Evolutionary conservation across 1,140 invertebrate genomes (phyloP).

Genomic region (Marisa cornuarietis): DNA sequence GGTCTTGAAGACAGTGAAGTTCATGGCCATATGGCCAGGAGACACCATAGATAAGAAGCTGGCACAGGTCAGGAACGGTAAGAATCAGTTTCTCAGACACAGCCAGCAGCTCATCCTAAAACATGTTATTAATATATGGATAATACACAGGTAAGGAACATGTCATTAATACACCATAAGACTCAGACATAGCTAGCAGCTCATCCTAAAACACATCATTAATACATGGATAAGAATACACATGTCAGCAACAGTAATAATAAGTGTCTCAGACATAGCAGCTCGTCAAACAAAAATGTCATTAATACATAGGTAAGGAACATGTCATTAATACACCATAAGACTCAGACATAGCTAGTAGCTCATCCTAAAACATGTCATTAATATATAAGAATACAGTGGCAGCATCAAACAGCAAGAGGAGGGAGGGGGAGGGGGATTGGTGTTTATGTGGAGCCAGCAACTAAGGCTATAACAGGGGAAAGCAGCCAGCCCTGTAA

Average conservation of each 20-base stretch:
- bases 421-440: no score
- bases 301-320: no score
- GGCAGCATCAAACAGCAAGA: no score
- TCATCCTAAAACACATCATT: slow-evolving; percentile 2
- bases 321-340: no score
- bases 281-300: no score
- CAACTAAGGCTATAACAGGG: no score
- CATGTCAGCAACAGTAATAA: slow-evolving; percentile 6
- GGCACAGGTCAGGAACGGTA: slow-evolving; percentile 6
- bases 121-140: no score
- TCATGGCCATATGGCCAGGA: slow-evolving; percentile 7
- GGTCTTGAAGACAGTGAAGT: slow-evolving; percentile 10
- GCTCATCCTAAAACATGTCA: slow-evolving; percentile 14
- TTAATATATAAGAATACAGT: no score
- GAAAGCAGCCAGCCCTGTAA: no score
- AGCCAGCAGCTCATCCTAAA: slow-evolving; percentile 22
- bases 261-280: neutral
- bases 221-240: neutral
- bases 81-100: slow-evolving; percentile 22
- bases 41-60: neutral
- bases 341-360: slow-evolving; percentile 19
- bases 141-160: no score
- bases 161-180: no score
- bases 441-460: no score
- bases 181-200: slow-evolving; percentile 8